These are phyloP conservation scores for Cottus gobio DNA, from an alignment of 2,113 vertebrate species.

Conservation along the genomic window DNA sequence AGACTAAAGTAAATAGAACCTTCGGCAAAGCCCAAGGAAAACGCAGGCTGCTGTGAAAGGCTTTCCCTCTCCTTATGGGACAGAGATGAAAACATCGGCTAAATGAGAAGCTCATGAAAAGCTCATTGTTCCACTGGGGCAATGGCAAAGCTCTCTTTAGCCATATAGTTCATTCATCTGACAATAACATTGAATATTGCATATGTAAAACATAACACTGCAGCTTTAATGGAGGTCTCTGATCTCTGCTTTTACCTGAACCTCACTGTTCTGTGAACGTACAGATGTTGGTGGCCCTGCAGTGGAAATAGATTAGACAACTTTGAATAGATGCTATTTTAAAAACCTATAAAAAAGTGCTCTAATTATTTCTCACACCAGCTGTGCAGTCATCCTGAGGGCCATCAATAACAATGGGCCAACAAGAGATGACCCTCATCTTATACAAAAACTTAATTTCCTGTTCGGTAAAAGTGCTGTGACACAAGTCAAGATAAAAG, in stretches of 20 bases:
- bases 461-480: conserved; percentile 43
- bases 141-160: conserved; percentile 39
- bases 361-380: conserved; percentile 28
- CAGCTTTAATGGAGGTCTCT: not conserved
- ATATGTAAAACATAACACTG: not conserved
- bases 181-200: not conserved
- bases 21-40: conserved; percentile 58
- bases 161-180: conserved; percentile 1
- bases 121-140: not conserved
- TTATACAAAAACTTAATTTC: conserved; percentile 68
- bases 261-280: not conserved
- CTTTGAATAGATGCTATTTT: not conserved
- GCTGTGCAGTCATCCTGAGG: conserved; percentile 22
- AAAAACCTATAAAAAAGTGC: not conserved
- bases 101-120: conserved; percentile 49
- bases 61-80: conserved; percentile 24
- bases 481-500: conserved; percentile 65
- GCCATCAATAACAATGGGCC: not conserved
- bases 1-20: conserved; percentile 70
- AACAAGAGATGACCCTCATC: conserved; percentile 20
- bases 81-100: conserved; percentile 8
- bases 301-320: not conserved
- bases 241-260: not conserved
- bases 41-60: conserved; percentile 28
- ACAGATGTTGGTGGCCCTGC: not conserved